Base-by-base conservation (phyloP, 2,888 invertebrate genomes). In the Trypoxylon attenuatum region DNA sequence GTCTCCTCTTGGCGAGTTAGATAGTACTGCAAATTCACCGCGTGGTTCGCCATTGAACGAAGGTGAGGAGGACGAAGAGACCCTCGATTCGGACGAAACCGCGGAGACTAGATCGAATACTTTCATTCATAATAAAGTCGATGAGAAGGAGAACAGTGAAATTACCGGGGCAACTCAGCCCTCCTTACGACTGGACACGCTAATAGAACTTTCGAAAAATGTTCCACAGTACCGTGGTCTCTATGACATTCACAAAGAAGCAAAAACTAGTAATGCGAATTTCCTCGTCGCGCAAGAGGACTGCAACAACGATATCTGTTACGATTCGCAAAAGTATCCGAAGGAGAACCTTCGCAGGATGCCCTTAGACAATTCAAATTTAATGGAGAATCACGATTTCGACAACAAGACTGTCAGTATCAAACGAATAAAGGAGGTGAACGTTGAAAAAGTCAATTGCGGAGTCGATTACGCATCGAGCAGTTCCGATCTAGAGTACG, bases 251-350 rank as follows among this genome's bases (percentile, higher is more conserved):
- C 82, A 88, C 29, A 90, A 91, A 81, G 90, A 90, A 64, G 89
- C 90, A 0, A 91, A 90, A 82, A 90, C 90, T 1, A 88, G 90
- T 38, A 91, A 90, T 74, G 89, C 90, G 0, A 91, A 91, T 80
- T 90, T 91, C 27, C 79, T 88, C 15, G 87, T 87, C 1, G 84
- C 84, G 0, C 83, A 83, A 33, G 81, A 82, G 54, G 85, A 85
- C 43, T 83, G 87, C 49, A 89, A 89, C 64, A 89, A 89, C 51
- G 87, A 88, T 51, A 87, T 90, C 22, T 86, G 88, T 64, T 89
- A 88, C 54, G 90, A 90, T 77, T 90, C 90, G 0, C 89, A 89
- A 58, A 91, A 91, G 76, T 91, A 89, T 82, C 87, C 87, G 0
- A 89, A 89, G 61, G 88, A 88, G 45, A 90, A 90, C 54, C 87